Conservation (phyloP, 1,140 invertebrate genomes). For the Hylaeus anthracinus region DNA sequence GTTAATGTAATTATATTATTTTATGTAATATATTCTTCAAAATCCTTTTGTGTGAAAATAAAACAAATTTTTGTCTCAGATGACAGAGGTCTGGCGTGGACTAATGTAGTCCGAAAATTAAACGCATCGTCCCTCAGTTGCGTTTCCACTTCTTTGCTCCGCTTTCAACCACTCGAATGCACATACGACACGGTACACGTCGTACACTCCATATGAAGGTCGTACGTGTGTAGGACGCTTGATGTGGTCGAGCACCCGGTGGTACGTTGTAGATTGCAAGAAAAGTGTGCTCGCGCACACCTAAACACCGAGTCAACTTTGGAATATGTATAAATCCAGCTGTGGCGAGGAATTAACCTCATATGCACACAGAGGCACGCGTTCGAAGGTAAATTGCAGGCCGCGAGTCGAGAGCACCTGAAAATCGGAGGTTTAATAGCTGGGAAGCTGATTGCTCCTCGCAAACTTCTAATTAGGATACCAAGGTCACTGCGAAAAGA, state of each 20-base stretch:
- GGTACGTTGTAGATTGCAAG: constrained; percentile 45
- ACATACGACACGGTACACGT: not conserved
- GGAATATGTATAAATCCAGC: constrained; percentile 10
- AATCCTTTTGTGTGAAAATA: no score
- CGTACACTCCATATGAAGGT: not conserved
- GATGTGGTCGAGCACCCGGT: constrained; percentile 9
- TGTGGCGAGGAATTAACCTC: not conserved
- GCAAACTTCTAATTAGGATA: not conserved
- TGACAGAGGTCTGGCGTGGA: no score
- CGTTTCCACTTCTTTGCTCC: not conserved
- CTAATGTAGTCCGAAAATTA: not conserved
- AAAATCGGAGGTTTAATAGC: no score
- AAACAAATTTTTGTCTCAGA: no score
- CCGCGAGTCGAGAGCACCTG: no score
- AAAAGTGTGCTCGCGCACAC: constrained; percentile 53
- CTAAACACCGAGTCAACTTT: constrained; percentile 2
- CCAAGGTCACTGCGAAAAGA: no score
- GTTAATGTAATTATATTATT: no score
- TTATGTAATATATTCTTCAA: no score
- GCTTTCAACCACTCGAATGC: not conserved
- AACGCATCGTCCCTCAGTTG: not conserved
- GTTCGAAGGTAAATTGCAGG: no score
- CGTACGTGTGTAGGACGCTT: not conserved
- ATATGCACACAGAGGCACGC: not conserved
- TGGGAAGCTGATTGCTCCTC: no score